phyloP scores from a whole-genome alignment of 2,797 vertebrate genomes.

The Sebastes iracundus region DNA sequence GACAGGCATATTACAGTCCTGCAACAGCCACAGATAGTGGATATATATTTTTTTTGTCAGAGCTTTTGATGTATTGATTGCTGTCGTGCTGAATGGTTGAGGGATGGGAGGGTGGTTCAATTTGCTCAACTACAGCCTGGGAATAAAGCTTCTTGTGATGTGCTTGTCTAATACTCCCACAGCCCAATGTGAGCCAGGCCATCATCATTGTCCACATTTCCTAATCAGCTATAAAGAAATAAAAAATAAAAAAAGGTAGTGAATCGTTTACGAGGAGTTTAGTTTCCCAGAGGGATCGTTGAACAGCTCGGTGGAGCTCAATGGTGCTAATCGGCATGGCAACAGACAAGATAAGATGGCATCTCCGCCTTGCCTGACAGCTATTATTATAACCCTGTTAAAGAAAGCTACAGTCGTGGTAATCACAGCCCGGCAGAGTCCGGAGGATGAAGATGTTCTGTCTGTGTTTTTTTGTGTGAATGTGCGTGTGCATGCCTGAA shows the following conservation, averaged over 20 bases:
- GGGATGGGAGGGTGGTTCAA: not conserved
- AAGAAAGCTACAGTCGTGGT: constrained; percentile 23
- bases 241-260: not conserved
- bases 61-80: not conserved
- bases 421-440: constrained; percentile 30
- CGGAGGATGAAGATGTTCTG: not conserved
- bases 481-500: not conserved
- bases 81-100: not conserved
- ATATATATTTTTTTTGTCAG: not conserved
- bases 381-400: constrained; percentile 43
- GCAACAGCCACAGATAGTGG: not conserved
- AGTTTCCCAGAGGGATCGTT: constrained; percentile 20
- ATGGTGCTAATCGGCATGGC: constrained; percentile 36
- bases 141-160: not conserved
- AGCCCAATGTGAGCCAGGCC: not conserved
- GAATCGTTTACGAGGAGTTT: not conserved
- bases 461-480: not conserved
- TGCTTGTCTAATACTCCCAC: not conserved
- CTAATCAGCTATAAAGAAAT: not conserved
- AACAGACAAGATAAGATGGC: constrained; percentile 45
- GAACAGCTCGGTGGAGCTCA: constrained; percentile 24
- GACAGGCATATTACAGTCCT: not conserved
- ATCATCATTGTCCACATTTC: not conserved
- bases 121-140: not conserved
- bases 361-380: constrained; percentile 40